Evolutionary conservation across 2,888 invertebrate species (phyloP).

Genomic region (Epistrophe grossulariae): DNA sequence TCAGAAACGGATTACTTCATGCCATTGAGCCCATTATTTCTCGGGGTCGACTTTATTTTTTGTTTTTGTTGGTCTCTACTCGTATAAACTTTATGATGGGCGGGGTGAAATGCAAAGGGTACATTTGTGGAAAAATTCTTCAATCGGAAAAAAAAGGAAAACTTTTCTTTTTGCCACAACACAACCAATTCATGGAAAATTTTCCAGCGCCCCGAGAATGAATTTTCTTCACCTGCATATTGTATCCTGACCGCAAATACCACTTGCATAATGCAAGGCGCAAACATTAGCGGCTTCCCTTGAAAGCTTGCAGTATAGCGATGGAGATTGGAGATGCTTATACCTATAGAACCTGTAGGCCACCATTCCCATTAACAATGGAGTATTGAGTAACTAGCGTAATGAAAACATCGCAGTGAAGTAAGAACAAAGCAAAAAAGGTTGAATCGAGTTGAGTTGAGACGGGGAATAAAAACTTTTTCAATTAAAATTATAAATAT

Average conservation of each 20-base stretch:
- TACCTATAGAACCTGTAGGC: slow-evolving; percentile 1
- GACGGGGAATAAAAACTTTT: slow-evolving; percentile 58
- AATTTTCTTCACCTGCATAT: slow-evolving; percentile 2
- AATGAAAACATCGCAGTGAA: slow-evolving; percentile 48
- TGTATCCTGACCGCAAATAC: slow-evolving; percentile 57
- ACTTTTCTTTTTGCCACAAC: slow-evolving; percentile 43
- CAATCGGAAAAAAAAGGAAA: slow-evolving; percentile 48
- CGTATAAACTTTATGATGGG: slow-evolving; percentile 6
- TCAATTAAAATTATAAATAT: slow-evolving; percentile 76
- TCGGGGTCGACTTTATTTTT: slow-evolving; percentile 29
- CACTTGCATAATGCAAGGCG: slow-evolving; percentile 56
- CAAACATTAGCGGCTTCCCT: slow-evolving; percentile 61
- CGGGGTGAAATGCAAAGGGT: not conserved
- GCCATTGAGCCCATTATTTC: slow-evolving; percentile 65
- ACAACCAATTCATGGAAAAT: slow-evolving; percentile 26
- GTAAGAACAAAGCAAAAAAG: slow-evolving; percentile 17
- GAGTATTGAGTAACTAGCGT: slow-evolving; percentile 55
- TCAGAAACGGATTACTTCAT: slow-evolving; percentile 65
- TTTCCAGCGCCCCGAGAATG: not conserved
- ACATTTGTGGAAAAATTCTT: slow-evolving; percentile 38
- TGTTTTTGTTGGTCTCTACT: not conserved
- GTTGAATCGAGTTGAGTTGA: not conserved
- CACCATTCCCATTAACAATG: slow-evolving; percentile 21
- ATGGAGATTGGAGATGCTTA: not conserved
- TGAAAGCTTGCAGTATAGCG: not conserved